Evolutionary conservation across 2,797 vertebrate species (phyloP).

Genomic region (Myotis daubentonii): DNA sequence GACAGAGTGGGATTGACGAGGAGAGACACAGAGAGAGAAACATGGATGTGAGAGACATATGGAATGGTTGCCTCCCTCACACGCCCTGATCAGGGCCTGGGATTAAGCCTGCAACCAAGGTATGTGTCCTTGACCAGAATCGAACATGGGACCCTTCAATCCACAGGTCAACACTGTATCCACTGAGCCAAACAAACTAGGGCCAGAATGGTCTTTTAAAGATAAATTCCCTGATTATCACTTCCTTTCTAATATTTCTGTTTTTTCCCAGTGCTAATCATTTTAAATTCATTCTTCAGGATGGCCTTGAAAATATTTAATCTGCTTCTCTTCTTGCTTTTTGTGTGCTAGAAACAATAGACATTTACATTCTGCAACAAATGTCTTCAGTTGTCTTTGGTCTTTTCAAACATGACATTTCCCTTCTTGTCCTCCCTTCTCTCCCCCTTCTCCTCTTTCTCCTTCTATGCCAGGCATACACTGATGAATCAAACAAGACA

Average conservation of each 20-base stretch:
- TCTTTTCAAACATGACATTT: background rate
- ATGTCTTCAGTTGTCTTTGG: background rate
- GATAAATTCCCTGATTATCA: background rate
- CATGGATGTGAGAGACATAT: too few species aligned
- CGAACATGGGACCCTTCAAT: too few species aligned
- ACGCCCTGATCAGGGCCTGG: too few species aligned
- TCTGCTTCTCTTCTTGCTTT: background rate
- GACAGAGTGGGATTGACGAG: too few species aligned
- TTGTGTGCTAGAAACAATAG: background rate
- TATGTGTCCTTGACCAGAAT: too few species aligned
- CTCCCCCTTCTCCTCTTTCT: accelerated
- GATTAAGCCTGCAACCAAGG: too few species aligned
- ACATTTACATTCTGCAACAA: background rate
- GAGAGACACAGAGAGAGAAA: too few species aligned
- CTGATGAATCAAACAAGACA: background rate
- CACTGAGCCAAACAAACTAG: too few species aligned
- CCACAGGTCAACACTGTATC: too few species aligned
- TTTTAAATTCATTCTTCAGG: background rate
- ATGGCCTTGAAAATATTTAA: background rate
- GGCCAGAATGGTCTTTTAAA: background rate
- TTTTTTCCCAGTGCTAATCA: background rate
- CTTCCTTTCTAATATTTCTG: background rate
- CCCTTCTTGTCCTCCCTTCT: background rate
- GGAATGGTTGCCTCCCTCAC: too few species aligned
- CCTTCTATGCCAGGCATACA: background rate